phyloP scores from a whole-genome alignment of 2,113 vertebrate species.

The Anas platyrhynchos region DNA sequence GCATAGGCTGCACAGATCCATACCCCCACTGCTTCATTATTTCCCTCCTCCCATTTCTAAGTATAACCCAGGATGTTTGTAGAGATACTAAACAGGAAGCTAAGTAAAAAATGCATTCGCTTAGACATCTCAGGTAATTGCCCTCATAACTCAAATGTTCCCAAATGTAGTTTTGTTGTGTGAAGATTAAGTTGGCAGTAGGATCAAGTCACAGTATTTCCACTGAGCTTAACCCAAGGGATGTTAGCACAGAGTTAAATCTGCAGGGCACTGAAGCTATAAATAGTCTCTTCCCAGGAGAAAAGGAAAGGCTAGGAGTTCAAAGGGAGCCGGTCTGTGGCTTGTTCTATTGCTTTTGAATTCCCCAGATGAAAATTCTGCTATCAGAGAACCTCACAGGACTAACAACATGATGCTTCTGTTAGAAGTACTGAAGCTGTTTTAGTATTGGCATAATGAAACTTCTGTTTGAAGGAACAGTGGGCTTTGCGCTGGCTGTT shows the following conservation, averaged over 20 bases:
- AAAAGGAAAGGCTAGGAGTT: not conserved
- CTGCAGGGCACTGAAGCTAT: not conserved
- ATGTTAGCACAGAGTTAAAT: not conserved
- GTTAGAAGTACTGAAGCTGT: not conserved
- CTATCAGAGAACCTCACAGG: not conserved
- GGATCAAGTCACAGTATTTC: not conserved
- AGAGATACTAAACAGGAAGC: not conserved
- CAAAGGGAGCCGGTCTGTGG: rapidly evolving
- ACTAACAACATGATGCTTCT: not conserved
- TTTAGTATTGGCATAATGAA: not conserved
- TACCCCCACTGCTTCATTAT: not conserved
- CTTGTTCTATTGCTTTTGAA: not conserved
- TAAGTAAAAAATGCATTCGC: not conserved
- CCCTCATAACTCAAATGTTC: not conserved
- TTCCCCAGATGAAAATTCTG: not conserved
- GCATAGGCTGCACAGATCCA: not conserved
- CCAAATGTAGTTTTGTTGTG: rapidly evolving
- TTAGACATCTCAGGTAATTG: not conserved
- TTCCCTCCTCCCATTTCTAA: not conserved
- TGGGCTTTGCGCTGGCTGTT: not conserved
- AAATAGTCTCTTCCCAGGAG: not conserved
- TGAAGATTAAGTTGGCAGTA: not conserved
- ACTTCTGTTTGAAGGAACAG: not conserved
- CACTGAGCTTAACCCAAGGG: not conserved
- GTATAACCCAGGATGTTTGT: not conserved